phyloP scores from a whole-genome alignment of 2,113 vertebrate species.

The Oceanodroma tethys region DNA sequence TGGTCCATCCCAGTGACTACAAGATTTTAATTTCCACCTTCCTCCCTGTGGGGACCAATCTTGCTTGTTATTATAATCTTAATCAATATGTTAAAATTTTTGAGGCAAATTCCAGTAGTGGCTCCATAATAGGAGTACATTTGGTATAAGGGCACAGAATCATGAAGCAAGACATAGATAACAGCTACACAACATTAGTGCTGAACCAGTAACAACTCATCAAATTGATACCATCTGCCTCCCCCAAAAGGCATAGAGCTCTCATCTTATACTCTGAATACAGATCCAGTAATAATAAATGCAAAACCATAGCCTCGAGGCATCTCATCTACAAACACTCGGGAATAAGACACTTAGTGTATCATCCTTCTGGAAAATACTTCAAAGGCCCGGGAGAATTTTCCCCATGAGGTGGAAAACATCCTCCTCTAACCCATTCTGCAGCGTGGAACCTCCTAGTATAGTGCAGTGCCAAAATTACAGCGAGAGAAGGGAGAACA shows the following conservation, averaged over 20 bases:
- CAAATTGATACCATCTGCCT: slow-evolving; percentile 34
- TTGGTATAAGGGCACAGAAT: not conserved
- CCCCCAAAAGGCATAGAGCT: not conserved
- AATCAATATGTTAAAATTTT: not conserved
- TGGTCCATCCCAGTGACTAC: not conserved
- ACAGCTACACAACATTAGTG: not conserved
- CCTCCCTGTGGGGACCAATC: not conserved
- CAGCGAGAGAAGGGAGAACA: not conserved
- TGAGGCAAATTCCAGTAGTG: not conserved
- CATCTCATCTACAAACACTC: not conserved
- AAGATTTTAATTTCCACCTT: not conserved
- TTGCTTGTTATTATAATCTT: not conserved
- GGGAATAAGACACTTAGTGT: not conserved
- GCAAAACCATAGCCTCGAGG: slow-evolving; percentile 7
- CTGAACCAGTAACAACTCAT: slow-evolving; percentile 15
- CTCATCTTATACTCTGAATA: not conserved
- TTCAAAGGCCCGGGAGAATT: not conserved
- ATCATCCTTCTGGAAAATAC: not conserved
- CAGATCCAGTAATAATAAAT: slow-evolving; percentile 8
- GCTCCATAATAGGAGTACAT: not conserved
- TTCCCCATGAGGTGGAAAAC: not conserved
- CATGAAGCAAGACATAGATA: not conserved
- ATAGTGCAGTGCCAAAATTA: not conserved
- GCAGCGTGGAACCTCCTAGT: not conserved
- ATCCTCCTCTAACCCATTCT: not conserved